These are phyloP conservation scores for Leucoraja ocellata DNA, from an alignment of 2,797 vertebrate genomes.

Conservation along the genomic window DNA sequence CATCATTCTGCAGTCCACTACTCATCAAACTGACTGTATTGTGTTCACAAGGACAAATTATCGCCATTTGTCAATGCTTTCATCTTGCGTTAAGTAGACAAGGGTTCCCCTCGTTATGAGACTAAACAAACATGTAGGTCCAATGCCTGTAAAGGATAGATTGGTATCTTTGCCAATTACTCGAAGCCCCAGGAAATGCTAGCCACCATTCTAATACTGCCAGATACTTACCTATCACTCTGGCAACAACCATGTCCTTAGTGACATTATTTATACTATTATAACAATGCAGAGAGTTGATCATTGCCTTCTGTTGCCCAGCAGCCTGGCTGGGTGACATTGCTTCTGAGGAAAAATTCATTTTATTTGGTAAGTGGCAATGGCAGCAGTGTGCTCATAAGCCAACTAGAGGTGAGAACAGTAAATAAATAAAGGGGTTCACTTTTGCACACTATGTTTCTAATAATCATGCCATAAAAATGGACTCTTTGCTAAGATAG, in stretches of 20 bases:
- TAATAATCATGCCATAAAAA: neutral
- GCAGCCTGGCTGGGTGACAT: neutral
- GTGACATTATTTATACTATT: conserved; percentile 30
- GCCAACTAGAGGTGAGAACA: neutral
- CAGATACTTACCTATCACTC: conserved; percentile 39
- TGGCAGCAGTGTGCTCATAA: neutral
- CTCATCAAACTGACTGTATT: conserved; percentile 36
- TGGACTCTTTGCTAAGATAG: neutral
- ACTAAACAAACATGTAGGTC: conserved; percentile 31
- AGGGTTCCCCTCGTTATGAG: conserved; percentile 19
- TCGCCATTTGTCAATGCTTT: conserved; percentile 43
- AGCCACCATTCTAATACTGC: conserved; percentile 33
- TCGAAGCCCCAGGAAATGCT: neutral
- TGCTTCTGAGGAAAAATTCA: neutral
- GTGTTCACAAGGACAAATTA: conserved; percentile 42
- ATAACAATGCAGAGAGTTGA: conserved; percentile 26
- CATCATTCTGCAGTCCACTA: conserved; percentile 45
- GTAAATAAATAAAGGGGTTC: neutral
- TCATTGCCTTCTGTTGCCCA: conserved; percentile 39
- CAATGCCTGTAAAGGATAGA: conserved; percentile 42
- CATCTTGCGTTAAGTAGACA: conserved; percentile 38
- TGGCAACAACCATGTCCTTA: conserved; percentile 41
- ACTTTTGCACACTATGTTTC: neutral
- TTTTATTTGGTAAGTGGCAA: neutral
- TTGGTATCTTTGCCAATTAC: conserved; percentile 37